Evolutionary conservation across 53 echinoderm and acorn worm genomes (phyloP).

Genomic region (Holothuria scabra): DNA sequence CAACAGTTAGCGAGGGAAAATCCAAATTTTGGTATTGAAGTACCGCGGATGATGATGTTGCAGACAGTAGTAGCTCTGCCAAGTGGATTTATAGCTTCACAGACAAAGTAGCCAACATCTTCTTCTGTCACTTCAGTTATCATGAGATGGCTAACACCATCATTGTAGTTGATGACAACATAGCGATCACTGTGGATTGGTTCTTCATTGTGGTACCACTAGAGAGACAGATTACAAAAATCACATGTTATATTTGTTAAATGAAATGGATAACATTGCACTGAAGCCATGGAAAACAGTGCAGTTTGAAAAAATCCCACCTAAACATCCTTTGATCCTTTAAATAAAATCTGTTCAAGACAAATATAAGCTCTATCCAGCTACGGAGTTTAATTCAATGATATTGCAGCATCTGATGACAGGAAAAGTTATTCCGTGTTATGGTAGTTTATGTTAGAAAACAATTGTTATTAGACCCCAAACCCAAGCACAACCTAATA

Average conservation of each 20-base stretch:
- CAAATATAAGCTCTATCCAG: no score
- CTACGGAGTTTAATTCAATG: no score
- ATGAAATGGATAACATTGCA: no score
- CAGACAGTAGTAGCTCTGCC: slow-evolving; percentile 81
- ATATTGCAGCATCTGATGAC: no score
- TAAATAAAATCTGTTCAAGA: no score
- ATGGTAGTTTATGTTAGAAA: no score
- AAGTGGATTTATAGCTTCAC: slow-evolving; percentile 79
- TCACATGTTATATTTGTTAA: background rate
- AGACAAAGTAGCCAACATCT: slow-evolving; percentile 84
- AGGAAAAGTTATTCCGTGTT: no score
- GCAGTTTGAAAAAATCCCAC: no score
- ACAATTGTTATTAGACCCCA: no score
- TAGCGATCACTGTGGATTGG: slow-evolving; percentile 78
- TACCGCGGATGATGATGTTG: slow-evolving; percentile 48
- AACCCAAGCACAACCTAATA: no score
- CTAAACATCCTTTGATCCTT: no score
- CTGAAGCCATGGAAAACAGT: no score
- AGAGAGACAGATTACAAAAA: slow-evolving; percentile 9
- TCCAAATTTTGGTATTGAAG: slow-evolving; percentile 7
- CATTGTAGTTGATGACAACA: slow-evolving; percentile 83
- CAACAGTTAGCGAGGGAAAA: slow-evolving; percentile 24
- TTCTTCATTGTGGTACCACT: slow-evolving; percentile 88
- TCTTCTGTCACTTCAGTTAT: slow-evolving; percentile 89
- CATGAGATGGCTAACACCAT: slow-evolving; percentile 81